These are phyloP conservation scores for Drosophila aldrichi DNA, from an alignment of 2,888 invertebrate species.

Conservation along the genomic window DNA sequence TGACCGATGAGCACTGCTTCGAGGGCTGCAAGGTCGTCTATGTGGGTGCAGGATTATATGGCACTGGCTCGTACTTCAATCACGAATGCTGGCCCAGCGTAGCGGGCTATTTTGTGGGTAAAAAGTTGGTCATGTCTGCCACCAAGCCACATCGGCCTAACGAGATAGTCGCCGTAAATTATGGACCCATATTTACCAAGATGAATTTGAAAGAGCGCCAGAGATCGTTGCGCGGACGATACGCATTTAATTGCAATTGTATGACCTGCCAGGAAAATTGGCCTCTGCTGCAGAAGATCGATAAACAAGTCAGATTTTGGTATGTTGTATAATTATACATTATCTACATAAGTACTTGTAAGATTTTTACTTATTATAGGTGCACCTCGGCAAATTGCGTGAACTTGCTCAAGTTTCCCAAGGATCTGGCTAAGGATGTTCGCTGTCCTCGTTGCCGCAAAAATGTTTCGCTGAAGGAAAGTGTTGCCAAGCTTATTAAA, in stretches of 20 bases:
- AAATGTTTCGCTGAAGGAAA: conserved; percentile 85
- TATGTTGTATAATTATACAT: too few relatives aligned
- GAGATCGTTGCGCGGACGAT: conserved; percentile 89
- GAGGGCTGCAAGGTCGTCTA: conserved; percentile 82
- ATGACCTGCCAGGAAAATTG: conserved; percentile 91
- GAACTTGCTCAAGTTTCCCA: conserved; percentile 86
- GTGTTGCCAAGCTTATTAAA: conserved; percentile 84
- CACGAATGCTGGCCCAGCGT: conserved; percentile 93
- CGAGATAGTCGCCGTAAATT: conserved; percentile 92
- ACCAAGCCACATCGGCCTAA: conserved; percentile 88
- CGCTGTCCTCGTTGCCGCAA: conserved; percentile 87
- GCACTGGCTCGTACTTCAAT: conserved; percentile 92
- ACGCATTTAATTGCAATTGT: conserved; percentile 92
- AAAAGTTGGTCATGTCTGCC: conserved; percentile 89
- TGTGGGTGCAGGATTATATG: conserved; percentile 89
- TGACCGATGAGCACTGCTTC: conserved; percentile 86
- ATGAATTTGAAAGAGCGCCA: conserved; percentile 87
- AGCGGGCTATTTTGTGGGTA: conserved; percentile 91
- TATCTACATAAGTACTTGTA: not conserved
- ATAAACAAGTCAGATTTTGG: conserved; percentile 84
- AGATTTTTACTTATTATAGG: conserved; percentile 72
- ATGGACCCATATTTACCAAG: conserved; percentile 91
- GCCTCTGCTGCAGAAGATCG: conserved; percentile 89
- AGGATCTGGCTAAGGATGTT: conserved; percentile 84
- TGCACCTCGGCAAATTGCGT: conserved; percentile 86